phyloP scores from a whole-genome alignment of 2,113 vertebrate genomes.

The Morone saxatilis region DNA sequence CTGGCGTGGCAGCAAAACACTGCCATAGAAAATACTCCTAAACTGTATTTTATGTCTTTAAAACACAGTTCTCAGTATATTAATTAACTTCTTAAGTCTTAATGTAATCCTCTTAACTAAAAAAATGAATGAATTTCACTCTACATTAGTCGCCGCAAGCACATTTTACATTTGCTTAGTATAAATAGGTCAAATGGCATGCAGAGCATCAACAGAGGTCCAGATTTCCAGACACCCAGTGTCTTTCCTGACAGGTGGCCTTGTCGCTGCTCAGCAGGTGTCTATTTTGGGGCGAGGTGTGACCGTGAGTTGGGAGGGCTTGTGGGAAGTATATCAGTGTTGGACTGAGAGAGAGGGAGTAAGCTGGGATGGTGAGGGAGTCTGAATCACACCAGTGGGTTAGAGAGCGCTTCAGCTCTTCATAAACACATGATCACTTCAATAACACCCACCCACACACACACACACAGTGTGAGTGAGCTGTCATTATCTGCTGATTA shows the following conservation, averaged over 20 bases:
- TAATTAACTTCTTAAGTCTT: not conserved
- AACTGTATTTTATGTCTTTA: no score
- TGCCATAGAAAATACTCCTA: no score
- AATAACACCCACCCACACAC: constrained; percentile 36
- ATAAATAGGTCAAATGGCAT: constrained; percentile 4
- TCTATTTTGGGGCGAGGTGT: constrained; percentile 71
- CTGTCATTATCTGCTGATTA: constrained; percentile 29
- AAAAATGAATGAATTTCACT: not conserved
- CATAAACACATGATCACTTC: constrained; percentile 52
- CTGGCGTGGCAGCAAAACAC: no score
- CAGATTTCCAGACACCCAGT: constrained; percentile 32
- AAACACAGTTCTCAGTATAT: no score
- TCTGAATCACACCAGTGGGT: constrained; percentile 54
- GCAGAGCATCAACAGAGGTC: not conserved
- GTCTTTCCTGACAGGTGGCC: constrained; percentile 65
- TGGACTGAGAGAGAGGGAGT: constrained; percentile 15
- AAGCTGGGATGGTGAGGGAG: constrained; percentile 30
- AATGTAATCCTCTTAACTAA: not conserved
- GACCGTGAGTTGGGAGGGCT: constrained; percentile 8
- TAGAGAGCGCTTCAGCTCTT: constrained; percentile 25
- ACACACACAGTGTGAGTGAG: constrained; percentile 27
- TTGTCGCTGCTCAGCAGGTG: constrained; percentile 50
- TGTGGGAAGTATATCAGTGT: not conserved
- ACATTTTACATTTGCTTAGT: not conserved
- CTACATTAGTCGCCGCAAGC: not conserved